Base-by-base conservation (phyloP, 2,888 invertebrate genomes). In the Euphydryas editha region DNA sequence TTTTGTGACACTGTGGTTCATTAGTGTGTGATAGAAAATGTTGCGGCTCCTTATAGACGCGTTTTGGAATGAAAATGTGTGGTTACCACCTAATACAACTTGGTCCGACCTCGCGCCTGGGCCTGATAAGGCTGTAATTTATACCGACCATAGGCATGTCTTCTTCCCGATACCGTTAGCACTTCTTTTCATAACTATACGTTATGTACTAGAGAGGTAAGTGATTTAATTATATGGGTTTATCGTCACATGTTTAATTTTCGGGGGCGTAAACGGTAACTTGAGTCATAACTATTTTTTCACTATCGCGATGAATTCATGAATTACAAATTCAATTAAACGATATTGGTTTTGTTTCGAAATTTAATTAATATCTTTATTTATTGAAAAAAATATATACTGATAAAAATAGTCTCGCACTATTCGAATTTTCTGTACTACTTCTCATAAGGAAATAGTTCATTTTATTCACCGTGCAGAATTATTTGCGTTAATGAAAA, bases 61-160 rank as follows among this genome's bases (percentile, higher is more conserved):
- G 69, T 96, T 97, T 86, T 98, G 97, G 98, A 95, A 95, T 82
- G 96, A 97, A 83, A 89, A 95, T 82, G 94, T 99, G 84, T 99
- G 99, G 99, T 94, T 99, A 80, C 98, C 98, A 76, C 97, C 97
- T 71, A 98, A 98, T 86, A 95, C 95, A 73, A 97, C 97, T 78
- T 99, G 99, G 99, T 94, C 94, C 70, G 96, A 98, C 83, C 94
- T 98, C 69, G 94, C 95, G 77, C 97, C 97, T 61, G 95, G 95
- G 68, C 93, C 95, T 65, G 94, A 95, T 77, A 95, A 95, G 83
- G 94, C 94, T 76, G 94, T 96, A 71, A 94, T 94, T 74, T 97
- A 97, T 90, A 95, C 97, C 65, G 95, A 97, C 83, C 94, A 95
- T 85, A 94, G 94, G 81, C 97, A 98, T 93, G 93, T 99, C 78